Base-by-base conservation (phyloP, 64 coral and sea anemone species). In the Stylophora pistillata region DNA sequence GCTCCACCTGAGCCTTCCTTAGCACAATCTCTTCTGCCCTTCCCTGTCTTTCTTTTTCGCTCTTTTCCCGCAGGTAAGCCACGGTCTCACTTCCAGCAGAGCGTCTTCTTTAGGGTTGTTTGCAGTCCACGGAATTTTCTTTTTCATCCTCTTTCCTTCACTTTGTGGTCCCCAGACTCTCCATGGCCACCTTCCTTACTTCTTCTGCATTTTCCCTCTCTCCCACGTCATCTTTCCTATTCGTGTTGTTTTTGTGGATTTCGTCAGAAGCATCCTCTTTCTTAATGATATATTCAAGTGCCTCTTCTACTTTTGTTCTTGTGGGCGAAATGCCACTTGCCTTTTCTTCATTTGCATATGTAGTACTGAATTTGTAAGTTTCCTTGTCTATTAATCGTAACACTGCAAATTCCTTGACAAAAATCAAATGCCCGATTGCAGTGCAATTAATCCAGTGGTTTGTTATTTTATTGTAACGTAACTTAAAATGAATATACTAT, bases 251-350 rank as follows among this genome's bases (percentile, higher is more conserved):
- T n/a, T n/a, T n/a, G n/a, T n/a, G n/a, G n/a, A n/a, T n/a, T n/a
- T 78, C 55, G 55, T 79, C 77, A 79, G 77, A 79, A 79, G 77
- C 77, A 79, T 60, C 77, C 77, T 79, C 77, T 32, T 79, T 79
- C 77, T 79, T 56, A 79, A 79, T 79, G n/a, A 79, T 54, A 4
- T 79, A 79, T 79, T 60, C 77, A 79, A 79, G 56, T 79, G 77
- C 77, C 77, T 79, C 77, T 79, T 79, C 77, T 79, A 79, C 77
- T 59, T 79, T 56, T 79, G 77, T 59, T 79, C 77, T 60, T 79
- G 56, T 79, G 77, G 77, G 77, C 77, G 77, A 60, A 79, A 79
- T 79, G 26, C 77, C 56, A 79, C 77, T 79, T 79, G 55, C 77
- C 56, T 79, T 79, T 79, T 79, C 77, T 79, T 79, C 55, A 79